phyloP scores from a whole-genome alignment of 2,797 vertebrate genomes.

The Morelia viridis region DNA sequence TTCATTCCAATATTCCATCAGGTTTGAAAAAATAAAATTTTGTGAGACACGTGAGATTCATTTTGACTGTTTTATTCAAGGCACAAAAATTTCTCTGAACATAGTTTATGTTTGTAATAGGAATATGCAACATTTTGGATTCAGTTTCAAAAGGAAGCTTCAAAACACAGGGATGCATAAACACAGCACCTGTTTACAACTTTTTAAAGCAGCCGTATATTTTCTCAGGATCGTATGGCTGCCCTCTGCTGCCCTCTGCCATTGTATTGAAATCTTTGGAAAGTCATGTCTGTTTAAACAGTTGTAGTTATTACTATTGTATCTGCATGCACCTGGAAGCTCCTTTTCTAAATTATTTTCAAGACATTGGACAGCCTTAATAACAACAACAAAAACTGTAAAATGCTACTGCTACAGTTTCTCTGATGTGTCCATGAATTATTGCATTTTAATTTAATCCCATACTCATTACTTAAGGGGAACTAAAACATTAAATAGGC shows the following conservation, averaged over 20 bases:
- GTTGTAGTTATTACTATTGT: not conserved
- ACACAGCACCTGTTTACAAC: not conserved
- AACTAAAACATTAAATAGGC: constrained; percentile 1
- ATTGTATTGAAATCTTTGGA: not conserved
- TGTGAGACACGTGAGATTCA: not conserved
- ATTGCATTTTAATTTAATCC: not conserved
- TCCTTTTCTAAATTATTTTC: not conserved
- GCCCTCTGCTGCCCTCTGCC: not conserved
- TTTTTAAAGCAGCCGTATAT: not conserved
- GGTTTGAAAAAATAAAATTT: not conserved
- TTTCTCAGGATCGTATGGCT: not conserved
- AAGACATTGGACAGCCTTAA: not conserved
- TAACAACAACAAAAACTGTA: not conserved
- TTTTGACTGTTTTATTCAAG: constrained; percentile 56
- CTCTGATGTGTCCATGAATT: not conserved
- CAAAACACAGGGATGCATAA: not conserved
- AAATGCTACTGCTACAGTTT: not conserved
- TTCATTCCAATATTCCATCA: not conserved
- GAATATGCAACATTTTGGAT: not conserved
- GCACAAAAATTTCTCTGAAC: constrained; percentile 8
- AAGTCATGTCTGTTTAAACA: not conserved
- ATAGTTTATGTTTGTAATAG: not conserved
- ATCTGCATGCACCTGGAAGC: not conserved
- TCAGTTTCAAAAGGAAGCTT: not conserved
- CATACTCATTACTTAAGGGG: not conserved